Evolutionary conservation across 2,888 invertebrate species (phyloP).

Genomic region (Drosophila nr. medialis): DNA sequence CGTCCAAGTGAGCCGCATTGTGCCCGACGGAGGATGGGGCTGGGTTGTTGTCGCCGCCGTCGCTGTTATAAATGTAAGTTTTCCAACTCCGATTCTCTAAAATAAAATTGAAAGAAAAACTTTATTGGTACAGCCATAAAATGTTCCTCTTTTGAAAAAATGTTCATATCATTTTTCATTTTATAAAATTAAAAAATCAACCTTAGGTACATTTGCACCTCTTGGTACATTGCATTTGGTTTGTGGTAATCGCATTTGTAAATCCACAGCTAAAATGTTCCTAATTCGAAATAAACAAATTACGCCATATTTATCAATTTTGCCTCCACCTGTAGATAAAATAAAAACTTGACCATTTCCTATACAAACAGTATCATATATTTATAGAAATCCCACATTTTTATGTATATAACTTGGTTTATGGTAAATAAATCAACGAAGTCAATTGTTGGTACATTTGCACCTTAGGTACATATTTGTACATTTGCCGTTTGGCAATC

Average conservation of each 20-base stretch:
- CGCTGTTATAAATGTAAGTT: conserved; percentile 88
- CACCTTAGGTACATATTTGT: not conserved
- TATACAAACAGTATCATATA: not conserved
- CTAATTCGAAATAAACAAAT: not conserved
- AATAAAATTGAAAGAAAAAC: not conserved
- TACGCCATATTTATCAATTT: not conserved
- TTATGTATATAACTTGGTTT: not conserved
- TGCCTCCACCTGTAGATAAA: not conserved
- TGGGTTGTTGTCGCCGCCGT: conserved; percentile 90
- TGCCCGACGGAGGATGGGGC: conserved; percentile 90
- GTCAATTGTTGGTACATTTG: not conserved
- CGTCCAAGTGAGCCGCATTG: conserved; percentile 43
- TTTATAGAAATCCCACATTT: not conserved
- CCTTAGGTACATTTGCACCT: not conserved
- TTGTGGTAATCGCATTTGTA: not conserved
- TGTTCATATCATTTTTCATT: not conserved
- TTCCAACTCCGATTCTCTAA: not conserved
- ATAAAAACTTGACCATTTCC: not conserved
- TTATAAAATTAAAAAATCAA: not conserved
- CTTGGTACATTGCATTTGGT: not conserved
- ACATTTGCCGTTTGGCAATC: not conserved
- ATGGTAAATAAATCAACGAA: not conserved
- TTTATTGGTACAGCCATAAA: not conserved
- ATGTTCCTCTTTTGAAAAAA: not conserved
- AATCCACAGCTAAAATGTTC: not conserved